Base-by-base conservation (phyloP, 2,888 invertebrate genomes). In the Punctoribates punctum region DNA sequence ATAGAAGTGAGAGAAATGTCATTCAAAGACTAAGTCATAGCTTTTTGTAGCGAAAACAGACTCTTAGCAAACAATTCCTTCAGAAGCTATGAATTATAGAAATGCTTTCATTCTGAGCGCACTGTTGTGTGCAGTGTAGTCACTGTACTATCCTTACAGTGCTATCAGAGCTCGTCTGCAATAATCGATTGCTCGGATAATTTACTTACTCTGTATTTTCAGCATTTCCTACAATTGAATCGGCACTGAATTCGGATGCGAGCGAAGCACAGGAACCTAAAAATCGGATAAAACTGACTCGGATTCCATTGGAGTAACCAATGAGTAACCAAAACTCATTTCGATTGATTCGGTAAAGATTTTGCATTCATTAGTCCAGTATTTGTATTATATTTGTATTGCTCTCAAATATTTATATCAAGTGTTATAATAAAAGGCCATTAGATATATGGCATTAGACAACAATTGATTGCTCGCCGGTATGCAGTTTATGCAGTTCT, bases 31-130 rank as follows among this genome's bases (percentile, higher is more conserved):
- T 17, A 70, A 42, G n/a, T 42, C 29, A 70, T 70, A n/a, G 70
- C 42, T 20, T 70, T 27, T 70, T 70, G 42, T 20, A 70, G 38
- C 29, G 70, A 70, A 70, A 65, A 13, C 42, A 70, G 38, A 70
- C 38, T 23, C 42, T 70, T 38, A 5, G n/a, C 42, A 8, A 23
- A n/a, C 38, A 17, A 17, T 60, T 20, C 11, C 62, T 29, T 23
- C 20, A 23, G 38, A 65, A 42, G 70, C 42, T 70, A 70, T 70
- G 70, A 70, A 70, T 70, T 70, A 70, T 70, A 70, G 70, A 70
- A 57, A 57, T 23, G 13, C 25, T 57, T 11, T 20, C 23, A 20
- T 11, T 57, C 25, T 57, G 20, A 57, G 57, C 23, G 5, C 57
- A 23, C 60, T 60, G 25, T 60, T 60, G 20, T 62, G 29, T 23